Evolutionary conservation across 2,888 invertebrate species (phyloP).

Genomic region (Augiades crinisus): DNA sequence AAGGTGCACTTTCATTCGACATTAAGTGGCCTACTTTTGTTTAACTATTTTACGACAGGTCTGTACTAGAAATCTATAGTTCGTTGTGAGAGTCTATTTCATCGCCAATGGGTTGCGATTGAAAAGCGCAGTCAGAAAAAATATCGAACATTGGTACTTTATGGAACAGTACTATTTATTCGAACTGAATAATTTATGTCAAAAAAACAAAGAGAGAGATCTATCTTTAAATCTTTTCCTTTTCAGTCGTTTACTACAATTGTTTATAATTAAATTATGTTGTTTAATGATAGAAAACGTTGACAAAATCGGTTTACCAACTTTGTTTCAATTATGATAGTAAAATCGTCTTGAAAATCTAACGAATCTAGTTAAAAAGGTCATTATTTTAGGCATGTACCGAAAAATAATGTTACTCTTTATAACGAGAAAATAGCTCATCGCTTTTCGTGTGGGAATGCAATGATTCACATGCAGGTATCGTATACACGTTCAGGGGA

Average conservation of each 20-base stretch:
- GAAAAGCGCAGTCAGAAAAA: not conserved
- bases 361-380: no score
- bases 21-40: conserved; percentile 13
- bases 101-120: not conserved
- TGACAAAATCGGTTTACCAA: no score
- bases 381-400: no score
- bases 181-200: no score
- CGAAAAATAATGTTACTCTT: not conserved
- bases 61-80: conserved; percentile 1
- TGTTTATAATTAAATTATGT: no score
- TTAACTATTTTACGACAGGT: conserved; percentile 12
- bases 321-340: no score
- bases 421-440: not conserved
- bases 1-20: not conserved
- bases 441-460: not conserved
- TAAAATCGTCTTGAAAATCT: no score
- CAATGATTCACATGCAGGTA: not conserved
- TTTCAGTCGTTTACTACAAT: no score
- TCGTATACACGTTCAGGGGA: not conserved
- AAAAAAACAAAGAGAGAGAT: no score
- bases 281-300: not conserved
- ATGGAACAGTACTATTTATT: no score
- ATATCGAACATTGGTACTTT: no score
- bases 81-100: not conserved
- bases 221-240: no score